Evolutionary conservation across 2,888 invertebrate species (phyloP).

Genomic region (Protula sp.): DNA sequence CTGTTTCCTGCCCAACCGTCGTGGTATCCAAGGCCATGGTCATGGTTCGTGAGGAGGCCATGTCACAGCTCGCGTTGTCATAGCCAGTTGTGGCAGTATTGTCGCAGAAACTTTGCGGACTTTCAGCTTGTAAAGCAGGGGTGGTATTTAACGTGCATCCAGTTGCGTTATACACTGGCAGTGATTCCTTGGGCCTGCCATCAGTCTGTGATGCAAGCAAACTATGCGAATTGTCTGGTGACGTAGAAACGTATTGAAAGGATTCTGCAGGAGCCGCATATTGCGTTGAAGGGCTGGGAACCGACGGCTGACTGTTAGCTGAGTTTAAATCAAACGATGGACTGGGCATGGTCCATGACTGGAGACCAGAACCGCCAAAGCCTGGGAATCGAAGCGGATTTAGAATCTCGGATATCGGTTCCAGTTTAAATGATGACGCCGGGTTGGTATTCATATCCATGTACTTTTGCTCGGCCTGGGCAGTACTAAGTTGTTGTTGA

Average conservation of each 20-base stretch:
- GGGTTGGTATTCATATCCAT: conserved; percentile 61
- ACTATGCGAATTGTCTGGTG: background rate
- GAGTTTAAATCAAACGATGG: background rate
- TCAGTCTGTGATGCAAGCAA: no score
- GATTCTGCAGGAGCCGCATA: background rate
- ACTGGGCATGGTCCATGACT: background rate
- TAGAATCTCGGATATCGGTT: conserved; percentile 65
- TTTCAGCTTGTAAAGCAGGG: background rate
- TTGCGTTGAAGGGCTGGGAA: background rate
- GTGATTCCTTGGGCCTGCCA: background rate
- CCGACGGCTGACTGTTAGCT: background rate
- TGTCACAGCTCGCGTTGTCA: background rate
- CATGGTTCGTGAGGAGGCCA: background rate
- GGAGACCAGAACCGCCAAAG: background rate
- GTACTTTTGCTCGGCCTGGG: conserved; percentile 55
- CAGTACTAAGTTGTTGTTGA: background rate
- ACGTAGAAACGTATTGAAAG: background rate
- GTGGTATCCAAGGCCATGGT: background rate
- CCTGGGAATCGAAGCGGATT: conserved; percentile 26
- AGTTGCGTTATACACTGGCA: background rate
- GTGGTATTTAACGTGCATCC: background rate
- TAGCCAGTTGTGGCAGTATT: no score
- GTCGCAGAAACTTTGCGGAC: no score
- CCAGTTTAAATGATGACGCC: conserved; percentile 61
- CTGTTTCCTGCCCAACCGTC: background rate